Evolutionary conservation across 2,797 vertebrate species (phyloP), one percentile per base, ranked within the genome.

Genomic region (Amblyraja radiata): DNA sequence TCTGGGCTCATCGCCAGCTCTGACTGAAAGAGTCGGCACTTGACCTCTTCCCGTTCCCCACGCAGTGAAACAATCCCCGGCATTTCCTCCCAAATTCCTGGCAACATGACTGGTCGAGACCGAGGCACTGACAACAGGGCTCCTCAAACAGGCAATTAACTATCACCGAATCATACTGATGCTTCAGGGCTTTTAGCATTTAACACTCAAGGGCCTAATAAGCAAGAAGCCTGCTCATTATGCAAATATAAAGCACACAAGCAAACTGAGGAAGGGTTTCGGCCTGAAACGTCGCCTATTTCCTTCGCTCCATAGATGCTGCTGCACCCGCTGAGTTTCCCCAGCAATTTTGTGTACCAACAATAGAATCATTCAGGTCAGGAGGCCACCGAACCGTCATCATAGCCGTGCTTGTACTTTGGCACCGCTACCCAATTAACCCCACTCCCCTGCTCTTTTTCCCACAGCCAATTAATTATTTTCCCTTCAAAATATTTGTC

Each of bases 131-230:
- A 9, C 63, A 88, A 88, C n/a, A 68, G 61, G 61, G 0, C n/a
- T 68, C 36, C 61, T 21, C 84, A 88, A 13, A 36, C 0, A 88
- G 84, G 84, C 61, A 88, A 88, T 88, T 88, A 88, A 86, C 61
- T 36, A 68, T 88, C 61, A 88, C 88, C 36, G 32, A 88, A 68
- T 68, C 83, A 18, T 6, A 86, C 65, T 32, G 28, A 58, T n/a
- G 14, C 63, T 28, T 65, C 84, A 88, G 32, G 46, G 61, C 68
- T 16, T 68, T 68, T 88, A 63, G 36, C 6, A 9, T 39, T 88
- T 36, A 88, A 8, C 6, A 88, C 84, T 68, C 14, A 7, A 18
- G n/a, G 63, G 84, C 65, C 68, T 32, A 36, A 14, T 68, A 16
- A 13, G 36, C n/a, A 9, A 21, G 61, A 88, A 21, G n/a, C 32